These are phyloP conservation scores for Suricata suricatta DNA, from an alignment of 2,113 vertebrate genomes.

Conservation along the genomic window DNA sequence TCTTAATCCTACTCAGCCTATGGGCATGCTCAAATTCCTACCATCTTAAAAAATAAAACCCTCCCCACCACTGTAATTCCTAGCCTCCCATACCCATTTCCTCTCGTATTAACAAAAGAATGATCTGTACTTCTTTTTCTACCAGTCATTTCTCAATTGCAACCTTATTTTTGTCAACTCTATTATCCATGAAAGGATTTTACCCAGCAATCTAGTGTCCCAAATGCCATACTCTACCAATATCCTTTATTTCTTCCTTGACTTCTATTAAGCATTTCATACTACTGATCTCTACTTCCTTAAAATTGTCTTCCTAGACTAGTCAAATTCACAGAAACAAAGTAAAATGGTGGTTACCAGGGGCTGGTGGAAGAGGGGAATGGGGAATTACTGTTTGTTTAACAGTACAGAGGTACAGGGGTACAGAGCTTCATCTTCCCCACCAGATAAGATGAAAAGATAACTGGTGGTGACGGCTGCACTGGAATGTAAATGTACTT, in stretches of 20 bases:
- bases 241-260: background rate
- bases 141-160: background rate
- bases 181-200: conserved; percentile 17
- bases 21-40: background rate
- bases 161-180: background rate
- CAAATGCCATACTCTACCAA: background rate
- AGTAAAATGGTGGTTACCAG: background rate
- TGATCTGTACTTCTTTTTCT: background rate
- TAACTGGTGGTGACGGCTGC: background rate
- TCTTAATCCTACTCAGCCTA: background rate
- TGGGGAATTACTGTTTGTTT: background rate
- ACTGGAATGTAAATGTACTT: background rate
- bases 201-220: background rate
- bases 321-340: background rate
- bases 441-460: background rate
- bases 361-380: background rate
- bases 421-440: background rate
- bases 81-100: background rate
- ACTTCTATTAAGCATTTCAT: background rate
- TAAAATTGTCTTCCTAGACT: background rate
- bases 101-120: background rate
- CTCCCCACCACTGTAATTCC: background rate
- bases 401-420: too few species aligned
- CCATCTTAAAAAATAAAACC: conserved; percentile 20
- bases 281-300: background rate